Evolutionary conservation across 2,888 invertebrate species (phyloP), one percentile per base, ranked within the genome.

Genomic region (Cacoxenus indagator): DNA sequence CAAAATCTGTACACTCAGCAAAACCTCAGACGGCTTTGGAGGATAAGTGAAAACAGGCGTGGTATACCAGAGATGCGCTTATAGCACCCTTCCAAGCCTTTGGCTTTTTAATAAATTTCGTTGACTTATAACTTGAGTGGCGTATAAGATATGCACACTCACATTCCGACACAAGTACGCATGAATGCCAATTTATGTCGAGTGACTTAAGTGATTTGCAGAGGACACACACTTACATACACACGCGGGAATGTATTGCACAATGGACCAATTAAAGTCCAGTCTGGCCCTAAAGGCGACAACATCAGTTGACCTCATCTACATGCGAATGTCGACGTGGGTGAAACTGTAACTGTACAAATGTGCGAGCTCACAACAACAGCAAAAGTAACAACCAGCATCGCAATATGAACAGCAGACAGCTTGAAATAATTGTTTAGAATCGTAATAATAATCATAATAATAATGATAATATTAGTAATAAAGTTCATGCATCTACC

Each of bases 391-490:
- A 54, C 1, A 9, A 26, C 54, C 0, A 8, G 11, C 14, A 22
- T 54, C n/a, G n/a, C n/a, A 24, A 55, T 62, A 37, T n/a, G 11
- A 55, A 6, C 69, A 61, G 61, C 48, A 65, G 68, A 64, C 67
- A 45, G 76, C 70, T 72, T 75, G 73, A 79, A 83, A 78, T 80
- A 83, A 80, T 80, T 80, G 83, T 82, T 81, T 81, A 79, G 83
- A 67, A 71, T 71, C 71, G 70, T 68, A 61, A 73, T 75, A 77
- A 62, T 43, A 69, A 66, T 68, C 72, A 73, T 66, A 72, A 82
- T 75, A 82, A 79, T 80, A 82, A 80, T 73, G 74, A 76, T 77
- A 76, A 76, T 75, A 76, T 64, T 51, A 43, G 37, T 46, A 57
- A 62, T 62, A 45, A 62, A 45, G 26, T 22, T 43, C 61, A 43